These are phyloP conservation scores for Sminthopsis crassicaudata DNA, from an alignment of 2,113 vertebrate species.

Conservation along the genomic window DNA sequence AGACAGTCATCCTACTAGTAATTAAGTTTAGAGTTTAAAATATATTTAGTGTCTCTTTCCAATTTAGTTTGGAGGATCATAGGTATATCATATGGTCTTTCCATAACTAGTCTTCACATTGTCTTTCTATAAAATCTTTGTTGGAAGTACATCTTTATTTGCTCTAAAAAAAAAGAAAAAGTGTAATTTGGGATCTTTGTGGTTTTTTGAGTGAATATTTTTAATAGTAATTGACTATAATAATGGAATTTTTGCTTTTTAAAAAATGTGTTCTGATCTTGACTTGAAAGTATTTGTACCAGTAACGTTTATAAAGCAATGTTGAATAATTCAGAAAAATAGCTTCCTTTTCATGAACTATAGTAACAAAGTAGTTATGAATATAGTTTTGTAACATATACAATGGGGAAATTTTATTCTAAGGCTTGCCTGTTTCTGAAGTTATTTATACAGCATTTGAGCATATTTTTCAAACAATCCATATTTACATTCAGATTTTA, in stretches of 20 bases:
- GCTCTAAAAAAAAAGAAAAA: background rate
- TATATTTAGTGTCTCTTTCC: background rate
- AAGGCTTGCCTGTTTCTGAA: background rate
- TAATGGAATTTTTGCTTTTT: conserved; percentile 3
- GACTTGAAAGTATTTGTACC: background rate
- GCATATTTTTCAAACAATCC: background rate
- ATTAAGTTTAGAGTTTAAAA: background rate
- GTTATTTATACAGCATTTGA: background rate
- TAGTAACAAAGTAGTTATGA: background rate
- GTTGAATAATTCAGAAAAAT: conserved; percentile 8
- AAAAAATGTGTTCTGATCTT: background rate
- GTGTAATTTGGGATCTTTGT: background rate
- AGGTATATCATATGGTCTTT: background rate
- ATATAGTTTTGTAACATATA: background rate
- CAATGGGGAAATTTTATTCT: conserved; percentile 14
- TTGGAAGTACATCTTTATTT: background rate
- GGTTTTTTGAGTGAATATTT: background rate
- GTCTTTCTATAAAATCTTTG: background rate
- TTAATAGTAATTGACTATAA: background rate
- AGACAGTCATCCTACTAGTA: background rate
- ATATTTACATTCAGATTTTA: background rate
- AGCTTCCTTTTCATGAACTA: background rate
- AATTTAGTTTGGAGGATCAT: background rate
- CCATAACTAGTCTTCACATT: background rate
- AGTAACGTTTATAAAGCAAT: background rate